Evolutionary conservation across 2,113 vertebrate species (phyloP).

Genomic region (Apaloderma vittatum): DNA sequence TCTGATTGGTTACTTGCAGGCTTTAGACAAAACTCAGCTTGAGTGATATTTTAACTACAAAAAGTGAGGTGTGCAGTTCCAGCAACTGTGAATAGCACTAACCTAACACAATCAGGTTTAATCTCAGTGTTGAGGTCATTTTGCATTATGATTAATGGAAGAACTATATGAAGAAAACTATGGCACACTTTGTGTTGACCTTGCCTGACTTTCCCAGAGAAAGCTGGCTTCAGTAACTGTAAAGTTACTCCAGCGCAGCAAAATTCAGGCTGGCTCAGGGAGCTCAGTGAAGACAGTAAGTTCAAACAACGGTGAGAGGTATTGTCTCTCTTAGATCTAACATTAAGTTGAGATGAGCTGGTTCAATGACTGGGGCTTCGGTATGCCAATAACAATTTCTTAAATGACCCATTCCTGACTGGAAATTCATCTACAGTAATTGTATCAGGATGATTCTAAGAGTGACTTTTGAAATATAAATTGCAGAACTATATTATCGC

Average conservation of each 20-base stretch:
- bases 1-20: neutral
- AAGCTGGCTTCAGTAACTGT: neutral
- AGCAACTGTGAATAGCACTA: neutral
- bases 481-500: neutral
- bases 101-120: neutral
- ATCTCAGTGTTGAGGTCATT: neutral
- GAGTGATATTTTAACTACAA: neutral
- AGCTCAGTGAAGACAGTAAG: neutral
- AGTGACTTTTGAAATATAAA: slow-evolving; percentile 42
- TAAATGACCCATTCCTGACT: neutral
- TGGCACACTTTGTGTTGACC: neutral
- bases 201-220: neutral
- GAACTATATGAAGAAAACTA: neutral
- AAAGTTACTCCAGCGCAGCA: neutral
- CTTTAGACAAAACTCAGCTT: neutral
- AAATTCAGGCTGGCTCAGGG: neutral
- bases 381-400: neutral
- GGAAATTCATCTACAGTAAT: slow-evolving; percentile 25
- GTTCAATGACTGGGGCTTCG: neutral
- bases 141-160: neutral
- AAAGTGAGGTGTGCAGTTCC: neutral
- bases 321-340: neutral
- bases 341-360: neutral
- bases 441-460: neutral
- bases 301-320: neutral